These are phyloP conservation scores for Tichodroma muraria DNA, from an alignment of 2,113 vertebrate genomes.

Conservation along the genomic window DNA sequence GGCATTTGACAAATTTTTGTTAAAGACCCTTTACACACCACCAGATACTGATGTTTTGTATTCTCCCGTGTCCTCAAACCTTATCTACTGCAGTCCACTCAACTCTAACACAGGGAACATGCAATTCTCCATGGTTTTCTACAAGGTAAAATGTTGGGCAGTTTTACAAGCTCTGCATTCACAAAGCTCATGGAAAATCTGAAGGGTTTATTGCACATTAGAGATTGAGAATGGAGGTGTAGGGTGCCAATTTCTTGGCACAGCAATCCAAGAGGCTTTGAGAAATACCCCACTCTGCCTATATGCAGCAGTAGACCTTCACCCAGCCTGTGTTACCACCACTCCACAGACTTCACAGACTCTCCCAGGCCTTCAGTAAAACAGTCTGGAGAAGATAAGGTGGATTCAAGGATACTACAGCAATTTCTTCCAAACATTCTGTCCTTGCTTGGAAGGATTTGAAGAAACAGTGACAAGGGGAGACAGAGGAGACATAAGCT, in stretches of 20 bases:
- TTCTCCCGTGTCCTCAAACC: background rate
- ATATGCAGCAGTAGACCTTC: background rate
- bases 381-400: background rate
- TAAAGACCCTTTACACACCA: background rate
- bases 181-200: background rate
- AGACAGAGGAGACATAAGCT: background rate
- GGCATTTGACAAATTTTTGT: background rate
- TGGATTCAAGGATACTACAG: background rate
- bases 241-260: background rate
- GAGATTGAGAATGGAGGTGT: background rate
- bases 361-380: background rate
- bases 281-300: background rate
- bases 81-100: background rate
- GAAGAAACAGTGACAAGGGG: background rate
- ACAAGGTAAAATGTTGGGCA: background rate
- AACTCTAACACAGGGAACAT: background rate
- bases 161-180: background rate
- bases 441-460: background rate
- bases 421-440: background rate
- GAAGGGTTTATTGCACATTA: background rate
- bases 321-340: background rate
- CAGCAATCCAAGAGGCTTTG: background rate
- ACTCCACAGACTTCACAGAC: background rate
- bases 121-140: background rate
- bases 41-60: background rate